phyloP scores from a whole-genome alignment of 2,888 invertebrate species.

The Ditylenchus weischeri region DNA sequence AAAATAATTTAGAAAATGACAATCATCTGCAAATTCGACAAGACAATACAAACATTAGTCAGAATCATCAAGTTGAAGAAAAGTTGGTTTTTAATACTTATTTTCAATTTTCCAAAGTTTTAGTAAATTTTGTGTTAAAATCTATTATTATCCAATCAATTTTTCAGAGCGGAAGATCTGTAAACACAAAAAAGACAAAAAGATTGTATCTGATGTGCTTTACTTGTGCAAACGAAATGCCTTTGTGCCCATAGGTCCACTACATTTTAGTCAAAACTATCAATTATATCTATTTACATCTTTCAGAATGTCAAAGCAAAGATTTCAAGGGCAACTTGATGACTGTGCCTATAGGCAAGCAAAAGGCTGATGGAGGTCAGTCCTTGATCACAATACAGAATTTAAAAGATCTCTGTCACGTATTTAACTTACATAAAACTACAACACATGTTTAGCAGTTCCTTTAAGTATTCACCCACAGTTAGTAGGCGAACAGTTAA shows the following conservation, averaged over 20 bases:
- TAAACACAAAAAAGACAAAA: slow-evolving; percentile 6
- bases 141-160: too few relatives aligned
- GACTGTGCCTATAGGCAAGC: background rate
- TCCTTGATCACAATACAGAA: too few relatives aligned
- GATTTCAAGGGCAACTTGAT: background rate
- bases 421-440: too few relatives aligned
- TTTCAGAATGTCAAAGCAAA: slow-evolving; percentile 10
- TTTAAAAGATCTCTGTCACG: too few relatives aligned
- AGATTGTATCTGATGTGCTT: slow-evolving; percentile 4
- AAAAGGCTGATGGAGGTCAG: slow-evolving; percentile 1
- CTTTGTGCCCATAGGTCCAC: background rate
- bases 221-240: slow-evolving; percentile 5
- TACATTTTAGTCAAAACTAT: too few relatives aligned
- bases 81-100: background rate
- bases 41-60: slow-evolving; percentile 1
- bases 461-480: too few relatives aligned
- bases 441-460: too few relatives aligned
- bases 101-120: background rate
- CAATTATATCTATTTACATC: background rate
- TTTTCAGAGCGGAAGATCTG: slow-evolving; percentile 7
- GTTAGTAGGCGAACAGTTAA: too few relatives aligned
- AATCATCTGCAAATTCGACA: slow-evolving; percentile 4
- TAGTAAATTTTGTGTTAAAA: too few relatives aligned
- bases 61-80: slow-evolving; percentile 2
- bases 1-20: background rate